Evolutionary conservation across 2,888 invertebrate genomes (phyloP).

Genomic region (Agonopterix arenella): DNA sequence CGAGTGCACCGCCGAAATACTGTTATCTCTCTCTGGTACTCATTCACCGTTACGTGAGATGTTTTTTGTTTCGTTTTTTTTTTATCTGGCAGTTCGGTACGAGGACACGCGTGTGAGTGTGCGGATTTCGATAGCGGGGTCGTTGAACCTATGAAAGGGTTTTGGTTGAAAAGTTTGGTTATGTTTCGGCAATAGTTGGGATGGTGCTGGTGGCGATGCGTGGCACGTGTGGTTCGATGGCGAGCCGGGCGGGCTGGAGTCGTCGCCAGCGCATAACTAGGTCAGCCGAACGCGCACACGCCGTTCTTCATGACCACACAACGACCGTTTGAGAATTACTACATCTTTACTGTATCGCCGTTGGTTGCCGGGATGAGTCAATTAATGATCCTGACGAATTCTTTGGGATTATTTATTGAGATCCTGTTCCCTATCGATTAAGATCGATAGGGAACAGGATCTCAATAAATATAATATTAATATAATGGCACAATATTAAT

Average conservation of each 20-base stretch:
- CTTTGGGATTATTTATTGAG: too few species aligned
- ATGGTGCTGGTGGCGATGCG: conserved; percentile 38
- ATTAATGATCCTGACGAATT: too few species aligned
- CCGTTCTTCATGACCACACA: conserved; percentile 45
- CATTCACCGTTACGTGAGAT: conserved; percentile 56
- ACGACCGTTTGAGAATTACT: conserved; percentile 1
- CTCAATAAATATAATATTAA: too few species aligned
- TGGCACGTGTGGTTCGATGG: conserved; percentile 48
- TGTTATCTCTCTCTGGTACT: conserved; percentile 70
- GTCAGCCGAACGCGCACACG: conserved; percentile 64
- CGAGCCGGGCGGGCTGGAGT: conserved; percentile 29
- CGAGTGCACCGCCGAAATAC: conserved; percentile 65
- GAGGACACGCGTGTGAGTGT: conserved; percentile 66
- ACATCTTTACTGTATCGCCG: too few species aligned
- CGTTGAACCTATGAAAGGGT: conserved; percentile 69
- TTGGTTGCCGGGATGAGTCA: too few species aligned
- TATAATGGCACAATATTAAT: too few species aligned
- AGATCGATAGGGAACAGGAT: too few species aligned
- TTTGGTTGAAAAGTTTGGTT: conserved; percentile 54
- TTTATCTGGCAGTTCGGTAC: conserved; percentile 55
- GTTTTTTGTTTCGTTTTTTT: conserved; percentile 66
- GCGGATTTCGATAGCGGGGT: conserved; percentile 75
- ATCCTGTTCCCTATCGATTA: too few species aligned
- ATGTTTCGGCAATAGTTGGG: conserved; percentile 41
- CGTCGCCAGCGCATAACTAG: conserved; percentile 55